Evolutionary conservation across 2,113 vertebrate genomes (phyloP), one percentile per base, ranked within the genome.

Genomic region (Microcebus murinus): DNA sequence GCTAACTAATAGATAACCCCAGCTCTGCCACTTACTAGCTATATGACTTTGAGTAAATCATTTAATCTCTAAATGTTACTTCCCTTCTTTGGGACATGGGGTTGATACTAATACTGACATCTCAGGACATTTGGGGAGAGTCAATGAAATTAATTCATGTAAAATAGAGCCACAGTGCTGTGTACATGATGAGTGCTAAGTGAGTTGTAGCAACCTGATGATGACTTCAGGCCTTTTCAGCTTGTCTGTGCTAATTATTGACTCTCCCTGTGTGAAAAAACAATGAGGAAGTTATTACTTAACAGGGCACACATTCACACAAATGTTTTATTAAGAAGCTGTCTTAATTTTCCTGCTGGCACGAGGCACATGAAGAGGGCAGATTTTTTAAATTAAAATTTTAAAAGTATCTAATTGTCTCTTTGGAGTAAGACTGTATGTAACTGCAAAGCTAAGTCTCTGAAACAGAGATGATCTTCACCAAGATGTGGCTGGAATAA

Each of bases 281-380:
- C 23, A 92, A 65, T 42, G 76, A 96, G 42, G 79, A 68, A 59
- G 76, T 84, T 97, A 85, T 97, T 98, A 84, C 55, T 97, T 94
- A 98, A 27, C 85, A 55, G 39, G 84, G 94, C 67, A 94, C 57
- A 84, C 95, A 97, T 94, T 57, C 10, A 97, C 88, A 92, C 79
- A 96, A 98, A 96, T 97, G 1, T 96, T 98, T 98, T 97, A 95
- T 97, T 97, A 98, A 83, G 96, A 97, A 97, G 57, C 50, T 83
- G 85, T 93, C 90, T 95, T 95, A 91, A 97, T 96, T 57, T 96
- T 88, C 94, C 96, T 87, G 59, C 76, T 70, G 67, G 9, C 57
- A 84, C 95, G n/a, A 74, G 27, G 81, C 91, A 93, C 97, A 97
- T 96, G 73, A 95, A 96, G 79, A 90, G 1, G 67, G 88, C 14